phyloP scores from a whole-genome alignment of 2,797 vertebrate genomes.

The Labroides dimidiatus region DNA sequence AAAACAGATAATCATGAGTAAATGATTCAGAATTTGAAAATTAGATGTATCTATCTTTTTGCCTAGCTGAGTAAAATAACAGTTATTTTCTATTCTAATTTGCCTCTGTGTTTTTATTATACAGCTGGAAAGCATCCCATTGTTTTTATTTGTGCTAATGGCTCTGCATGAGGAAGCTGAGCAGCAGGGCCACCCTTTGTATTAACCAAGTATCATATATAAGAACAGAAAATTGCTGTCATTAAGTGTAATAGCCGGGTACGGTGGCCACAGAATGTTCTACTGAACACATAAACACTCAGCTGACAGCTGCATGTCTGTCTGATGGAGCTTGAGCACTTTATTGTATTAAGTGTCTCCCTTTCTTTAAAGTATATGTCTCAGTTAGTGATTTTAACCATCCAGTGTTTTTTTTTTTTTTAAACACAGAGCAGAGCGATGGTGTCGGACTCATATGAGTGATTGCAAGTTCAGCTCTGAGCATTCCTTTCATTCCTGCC shows the following conservation, averaged over 20 bases:
- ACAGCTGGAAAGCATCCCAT: conserved; percentile 18
- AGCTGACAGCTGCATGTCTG: conserved; percentile 23
- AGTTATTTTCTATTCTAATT: conserved; percentile 6
- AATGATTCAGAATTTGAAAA: neutral
- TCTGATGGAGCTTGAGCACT: conserved; percentile 32
- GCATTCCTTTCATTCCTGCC: conserved; percentile 81
- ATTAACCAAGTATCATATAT: conserved; percentile 48
- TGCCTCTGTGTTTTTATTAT: conserved; percentile 18
- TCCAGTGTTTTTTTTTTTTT: conserved; percentile 53
- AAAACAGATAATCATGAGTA: neutral
- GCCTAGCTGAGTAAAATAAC: neutral
- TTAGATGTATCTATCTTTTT: neutral
- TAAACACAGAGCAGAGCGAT: conserved; percentile 3
- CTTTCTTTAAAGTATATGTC: conserved; percentile 24
- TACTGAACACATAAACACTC: conserved; percentile 42
- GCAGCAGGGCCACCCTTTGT: conserved; percentile 50
- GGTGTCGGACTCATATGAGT: conserved; percentile 21
- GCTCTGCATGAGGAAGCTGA: conserved; percentile 47
- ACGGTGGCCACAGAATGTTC: conserved; percentile 56
- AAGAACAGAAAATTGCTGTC: conserved; percentile 66
- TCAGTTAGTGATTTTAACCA: conserved; percentile 66
- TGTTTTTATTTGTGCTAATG: conserved; percentile 63
- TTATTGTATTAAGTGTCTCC: conserved; percentile 54
- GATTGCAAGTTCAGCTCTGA: conserved; percentile 34
- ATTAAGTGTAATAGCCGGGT: conserved; percentile 67